phyloP scores from a whole-genome alignment of 2,797 vertebrate genomes.

The Oreochromis mossambicus region DNA sequence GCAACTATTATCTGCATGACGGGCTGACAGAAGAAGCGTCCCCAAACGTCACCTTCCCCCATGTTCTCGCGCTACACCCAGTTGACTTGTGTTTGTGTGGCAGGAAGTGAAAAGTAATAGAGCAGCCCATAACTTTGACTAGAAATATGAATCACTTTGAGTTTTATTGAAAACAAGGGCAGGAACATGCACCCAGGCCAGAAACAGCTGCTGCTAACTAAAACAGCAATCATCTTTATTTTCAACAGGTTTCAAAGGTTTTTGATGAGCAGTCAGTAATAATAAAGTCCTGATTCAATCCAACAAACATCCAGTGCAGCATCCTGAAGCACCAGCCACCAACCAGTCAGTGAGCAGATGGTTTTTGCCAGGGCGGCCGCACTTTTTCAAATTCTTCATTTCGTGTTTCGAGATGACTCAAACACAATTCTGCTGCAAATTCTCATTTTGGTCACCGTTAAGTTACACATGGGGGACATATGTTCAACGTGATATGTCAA shows the following conservation, averaged over 20 bases:
- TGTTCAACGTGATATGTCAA: background rate
- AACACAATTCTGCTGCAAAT: background rate
- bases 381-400: background rate
- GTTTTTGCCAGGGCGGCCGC: background rate
- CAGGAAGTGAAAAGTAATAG: background rate
- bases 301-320: background rate
- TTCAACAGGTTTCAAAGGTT: background rate
- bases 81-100: background rate
- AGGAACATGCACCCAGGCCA: background rate
- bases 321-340: too few relatives aligned
- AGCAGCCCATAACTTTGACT: too few relatives aligned
- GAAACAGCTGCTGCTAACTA: background rate
- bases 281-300: background rate
- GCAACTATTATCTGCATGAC: background rate
- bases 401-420: background rate
- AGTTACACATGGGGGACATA: background rate
- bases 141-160: background rate
- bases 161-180: background rate
- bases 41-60: background rate
- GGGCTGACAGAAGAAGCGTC: background rate
- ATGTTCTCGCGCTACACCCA: background rate
- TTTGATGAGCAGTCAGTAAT: background rate
- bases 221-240: background rate
- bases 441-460: background rate
- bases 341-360: background rate